Evolutionary conservation across 2,113 vertebrate genomes (phyloP).

Genomic region (Acinonyx jubatus): DNA sequence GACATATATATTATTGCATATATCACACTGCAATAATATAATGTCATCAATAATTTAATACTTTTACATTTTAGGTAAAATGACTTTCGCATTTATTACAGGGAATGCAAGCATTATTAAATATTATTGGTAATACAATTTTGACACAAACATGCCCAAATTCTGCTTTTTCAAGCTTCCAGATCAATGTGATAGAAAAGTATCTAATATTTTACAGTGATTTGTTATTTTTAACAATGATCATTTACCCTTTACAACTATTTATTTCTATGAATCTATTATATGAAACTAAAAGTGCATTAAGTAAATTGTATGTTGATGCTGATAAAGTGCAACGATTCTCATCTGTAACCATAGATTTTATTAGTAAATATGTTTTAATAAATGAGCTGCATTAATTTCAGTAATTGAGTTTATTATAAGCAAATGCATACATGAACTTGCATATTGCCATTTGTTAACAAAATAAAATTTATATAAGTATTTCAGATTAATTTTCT

Average conservation of each 20-base stretch:
- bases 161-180: neutral
- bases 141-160: neutral
- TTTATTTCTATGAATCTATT: neutral
- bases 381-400: neutral
- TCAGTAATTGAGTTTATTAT: neutral
- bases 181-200: neutral
- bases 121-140: neutral
- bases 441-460: neutral
- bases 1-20: neutral
- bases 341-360: neutral
- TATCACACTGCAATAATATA: neutral
- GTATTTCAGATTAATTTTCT: neutral
- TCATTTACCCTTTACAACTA: neutral
- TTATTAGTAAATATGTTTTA: neutral
- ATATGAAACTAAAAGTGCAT: neutral
- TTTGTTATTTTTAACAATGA: neutral
- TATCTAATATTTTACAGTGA: neutral
- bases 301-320: neutral
- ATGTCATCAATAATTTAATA: neutral
- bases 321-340: neutral
- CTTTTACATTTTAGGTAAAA: neutral
- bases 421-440: neutral
- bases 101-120: neutral
- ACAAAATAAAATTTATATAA: neutral
- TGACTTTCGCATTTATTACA: conserved; percentile 7